phyloP scores from a whole-genome alignment of 2,888 invertebrate species.

The Trachelus troglodyta region DNA sequence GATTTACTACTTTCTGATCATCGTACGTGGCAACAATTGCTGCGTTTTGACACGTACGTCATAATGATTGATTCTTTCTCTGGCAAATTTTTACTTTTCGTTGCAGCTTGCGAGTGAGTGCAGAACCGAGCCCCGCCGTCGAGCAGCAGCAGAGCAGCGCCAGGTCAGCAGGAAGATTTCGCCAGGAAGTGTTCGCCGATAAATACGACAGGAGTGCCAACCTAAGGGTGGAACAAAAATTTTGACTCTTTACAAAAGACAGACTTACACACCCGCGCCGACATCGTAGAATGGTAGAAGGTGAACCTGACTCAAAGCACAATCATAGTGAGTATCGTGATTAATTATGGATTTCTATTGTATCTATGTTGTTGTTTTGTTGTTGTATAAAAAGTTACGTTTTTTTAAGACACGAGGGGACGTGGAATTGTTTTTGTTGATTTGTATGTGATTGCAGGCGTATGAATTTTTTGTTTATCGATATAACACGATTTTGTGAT shows the following conservation, averaged over 20 bases:
- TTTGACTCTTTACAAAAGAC: conserved; percentile 51
- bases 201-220: conserved; percentile 27
- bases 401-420: too few species aligned
- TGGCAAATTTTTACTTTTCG: neutral
- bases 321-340: conserved; percentile 74
- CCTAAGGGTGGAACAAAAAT: conserved; percentile 36
- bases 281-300: conserved; percentile 89
- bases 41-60: neutral
- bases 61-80: conserved; percentile 1
- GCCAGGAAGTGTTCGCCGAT: conserved; percentile 31
- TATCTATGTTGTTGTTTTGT: fast-evolving
- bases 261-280: conserved; percentile 60
- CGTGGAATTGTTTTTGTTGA: too few species aligned
- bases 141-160: conserved; percentile 62
- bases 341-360: neutral
- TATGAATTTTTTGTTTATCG: too few species aligned
- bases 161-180: conserved; percentile 62
- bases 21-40: neutral
- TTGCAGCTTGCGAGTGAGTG: conserved; percentile 63
- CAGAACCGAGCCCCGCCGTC: conserved; percentile 63
- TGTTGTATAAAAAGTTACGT: neutral
- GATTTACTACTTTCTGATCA: neutral
- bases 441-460: fast-evolving
- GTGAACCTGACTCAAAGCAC: conserved; percentile 84
- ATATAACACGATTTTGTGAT: too few species aligned